Evolutionary conservation across 2,113 vertebrate species (phyloP), one percentile per base, ranked within the genome.

Genomic region (Capreolus pygargus): DNA sequence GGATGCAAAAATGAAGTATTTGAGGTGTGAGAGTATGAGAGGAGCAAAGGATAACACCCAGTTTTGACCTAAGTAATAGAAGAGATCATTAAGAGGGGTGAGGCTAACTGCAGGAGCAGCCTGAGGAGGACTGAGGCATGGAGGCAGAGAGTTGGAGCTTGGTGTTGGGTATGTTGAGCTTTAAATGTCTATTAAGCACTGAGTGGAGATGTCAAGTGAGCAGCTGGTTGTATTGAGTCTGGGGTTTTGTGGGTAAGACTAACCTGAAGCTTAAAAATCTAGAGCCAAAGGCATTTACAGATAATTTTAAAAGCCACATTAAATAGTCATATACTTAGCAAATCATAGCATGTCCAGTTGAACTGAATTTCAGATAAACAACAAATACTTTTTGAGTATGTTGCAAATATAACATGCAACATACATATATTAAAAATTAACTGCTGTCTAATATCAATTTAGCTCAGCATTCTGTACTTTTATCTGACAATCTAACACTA

Each of bases 341-440:
- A 89, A 89, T 58, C 55, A 83, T 25, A 95, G 67, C 85, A 74
- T 9, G 84, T 39, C 17, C 43, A 84, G 39, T 91, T 86, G 79
- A 94, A 95, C 0, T 67, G 57, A 83, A 57, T 97, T 97, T 88
- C 23, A 89, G 25, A 54, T 57, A 85, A 94, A 86, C 5, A 89
- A n/a, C 55, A 58, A 47, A 27, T 84, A 74, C 9, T 13, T 92
- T 95, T 96, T 95, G 58, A 88, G 8, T 88, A 58, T 43, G 64
- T 91, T 36, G 67, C 23, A 33, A 39, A 86, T 88, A 70, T 58
- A 45, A 88, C 54, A 81, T 39, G 3, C 76, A 6, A 30, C 33
- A 78, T 27, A 74, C 3, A 15, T 92, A 36, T 60, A 84, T 81
- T 79, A 86, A 85, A 94, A 91, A 89, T 86, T 43, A 92, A 58